Evolutionary conservation across 2,797 vertebrate species (phyloP).

Genomic region (Phataginus tetradactyla): DNA sequence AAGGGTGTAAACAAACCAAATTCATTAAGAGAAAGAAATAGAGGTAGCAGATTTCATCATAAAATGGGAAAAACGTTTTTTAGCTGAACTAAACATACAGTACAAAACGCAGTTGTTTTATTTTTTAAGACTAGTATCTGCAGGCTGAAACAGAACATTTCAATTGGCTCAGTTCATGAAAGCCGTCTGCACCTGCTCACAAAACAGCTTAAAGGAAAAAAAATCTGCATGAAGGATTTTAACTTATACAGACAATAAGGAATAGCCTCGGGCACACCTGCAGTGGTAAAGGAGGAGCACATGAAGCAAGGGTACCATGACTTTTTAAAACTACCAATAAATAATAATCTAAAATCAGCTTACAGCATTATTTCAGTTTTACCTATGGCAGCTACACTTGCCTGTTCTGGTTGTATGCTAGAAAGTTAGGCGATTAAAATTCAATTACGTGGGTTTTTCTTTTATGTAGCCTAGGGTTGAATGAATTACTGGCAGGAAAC

Average conservation of each 20-base stretch:
- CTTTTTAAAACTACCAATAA: not conserved
- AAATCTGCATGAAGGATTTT: slow-evolving; percentile 56
- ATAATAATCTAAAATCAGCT: slow-evolving; percentile 59
- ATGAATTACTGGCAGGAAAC: slow-evolving; percentile 89
- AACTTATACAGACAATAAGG: slow-evolving; percentile 58
- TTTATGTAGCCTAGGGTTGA: slow-evolving; percentile 85
- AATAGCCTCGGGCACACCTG: slow-evolving; percentile 52
- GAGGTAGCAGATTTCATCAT: slow-evolving; percentile 81
- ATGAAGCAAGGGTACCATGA: not conserved
- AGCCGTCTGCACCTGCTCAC: slow-evolving; percentile 81
- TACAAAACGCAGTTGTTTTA: not conserved
- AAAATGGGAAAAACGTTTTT: slow-evolving; percentile 35
- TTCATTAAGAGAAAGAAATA: slow-evolving; percentile 79
- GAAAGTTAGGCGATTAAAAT: slow-evolving; percentile 82
- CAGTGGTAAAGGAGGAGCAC: not conserved
- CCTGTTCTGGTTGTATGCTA: slow-evolving; percentile 75
- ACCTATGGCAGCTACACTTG: slow-evolving; percentile 76
- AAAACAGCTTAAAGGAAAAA: slow-evolving; percentile 58
- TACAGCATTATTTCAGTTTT: slow-evolving; percentile 60
- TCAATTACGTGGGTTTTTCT: slow-evolving; percentile 82
- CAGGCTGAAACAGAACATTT: slow-evolving; percentile 43
- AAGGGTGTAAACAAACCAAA: slow-evolving; percentile 84
- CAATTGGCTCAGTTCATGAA: slow-evolving; percentile 52
- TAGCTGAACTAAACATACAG: slow-evolving; percentile 55
- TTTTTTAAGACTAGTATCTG: slow-evolving; percentile 52